Evolutionary conservation across 2,113 vertebrate genomes (phyloP).

Genomic region (Petaurus breviceps): DNA sequence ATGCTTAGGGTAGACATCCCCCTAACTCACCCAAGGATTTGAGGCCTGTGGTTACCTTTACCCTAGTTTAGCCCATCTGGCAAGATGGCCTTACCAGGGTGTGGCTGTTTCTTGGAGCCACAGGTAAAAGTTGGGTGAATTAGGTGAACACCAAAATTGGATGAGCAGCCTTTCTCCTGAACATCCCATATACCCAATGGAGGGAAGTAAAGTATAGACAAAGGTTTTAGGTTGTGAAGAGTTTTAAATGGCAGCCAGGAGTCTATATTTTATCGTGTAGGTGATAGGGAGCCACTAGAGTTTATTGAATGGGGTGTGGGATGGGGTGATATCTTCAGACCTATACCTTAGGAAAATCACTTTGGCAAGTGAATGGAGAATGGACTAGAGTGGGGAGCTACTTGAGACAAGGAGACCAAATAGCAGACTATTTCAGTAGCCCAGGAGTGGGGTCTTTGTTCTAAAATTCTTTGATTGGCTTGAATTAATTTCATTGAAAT

Average conservation of each 20-base stretch:
- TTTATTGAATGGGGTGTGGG: background rate
- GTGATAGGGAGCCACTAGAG: background rate
- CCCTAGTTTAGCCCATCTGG: no score
- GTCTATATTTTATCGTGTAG: background rate
- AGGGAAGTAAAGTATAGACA: background rate
- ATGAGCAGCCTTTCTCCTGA: background rate
- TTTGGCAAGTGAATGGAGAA: background rate
- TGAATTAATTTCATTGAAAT: background rate
- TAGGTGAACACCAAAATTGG: background rate
- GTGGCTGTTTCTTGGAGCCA: no score
- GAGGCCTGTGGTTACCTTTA: no score
- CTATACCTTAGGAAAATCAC: background rate
- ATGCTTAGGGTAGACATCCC: no score
- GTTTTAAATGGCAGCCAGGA: background rate
- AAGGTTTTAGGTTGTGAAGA: background rate
- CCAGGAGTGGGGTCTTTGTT: background rate
- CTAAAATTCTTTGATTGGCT: background rate
- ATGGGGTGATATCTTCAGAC: background rate
- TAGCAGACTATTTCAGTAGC: background rate
- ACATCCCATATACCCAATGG: background rate
- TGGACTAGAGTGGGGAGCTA: background rate
- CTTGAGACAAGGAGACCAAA: background rate
- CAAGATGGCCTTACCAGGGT: no score
- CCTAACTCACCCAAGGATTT: no score
- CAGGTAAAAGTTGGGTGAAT: no score